Conservation (phyloP, 1,140 invertebrate species). For the Pseudachorutes palmiensis region DNA sequence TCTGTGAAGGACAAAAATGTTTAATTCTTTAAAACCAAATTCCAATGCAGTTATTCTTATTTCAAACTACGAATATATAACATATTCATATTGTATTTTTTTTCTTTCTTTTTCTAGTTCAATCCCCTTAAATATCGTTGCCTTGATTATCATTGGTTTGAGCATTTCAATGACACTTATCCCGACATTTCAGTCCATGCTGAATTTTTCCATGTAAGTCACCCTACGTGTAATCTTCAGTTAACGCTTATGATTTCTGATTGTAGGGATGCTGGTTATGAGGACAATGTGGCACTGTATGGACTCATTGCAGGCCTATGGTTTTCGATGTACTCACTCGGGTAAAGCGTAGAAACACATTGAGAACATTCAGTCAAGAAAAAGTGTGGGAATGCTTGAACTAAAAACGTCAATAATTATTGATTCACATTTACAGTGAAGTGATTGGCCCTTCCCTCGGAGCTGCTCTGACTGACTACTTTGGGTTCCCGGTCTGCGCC, state of each 20-base stretch:
- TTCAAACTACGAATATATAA: constrained; percentile 1
- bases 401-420: too few relatives aligned
- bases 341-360: constrained; percentile 44
- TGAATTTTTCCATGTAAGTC: constrained; percentile 63
- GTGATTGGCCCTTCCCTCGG: constrained; percentile 62
- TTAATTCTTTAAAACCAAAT: too few relatives aligned
- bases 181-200: constrained; percentile 66
- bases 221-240: too few relatives aligned
- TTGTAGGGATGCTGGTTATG: constrained; percentile 55
- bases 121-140: constrained; percentile 57
- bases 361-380: too few relatives aligned
- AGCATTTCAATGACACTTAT: constrained; percentile 59
- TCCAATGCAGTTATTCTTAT: too few relatives aligned
- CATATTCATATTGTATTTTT: not conserved
- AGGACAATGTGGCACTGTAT: constrained; percentile 58
- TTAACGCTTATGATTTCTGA: constrained; percentile 33
- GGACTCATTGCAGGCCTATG: constrained; percentile 63
- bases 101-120: constrained; percentile 46
- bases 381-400: too few relatives aligned
- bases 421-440: constrained; percentile 48
- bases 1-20: too few relatives aligned
- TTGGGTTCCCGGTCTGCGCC: constrained; percentile 58
- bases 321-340: constrained; percentile 64
- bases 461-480: constrained; percentile 54
- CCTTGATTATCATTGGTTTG: constrained; percentile 56